Base-by-base conservation (phyloP, 2,888 invertebrate genomes). In the Chromoteleia sp. region DNA sequence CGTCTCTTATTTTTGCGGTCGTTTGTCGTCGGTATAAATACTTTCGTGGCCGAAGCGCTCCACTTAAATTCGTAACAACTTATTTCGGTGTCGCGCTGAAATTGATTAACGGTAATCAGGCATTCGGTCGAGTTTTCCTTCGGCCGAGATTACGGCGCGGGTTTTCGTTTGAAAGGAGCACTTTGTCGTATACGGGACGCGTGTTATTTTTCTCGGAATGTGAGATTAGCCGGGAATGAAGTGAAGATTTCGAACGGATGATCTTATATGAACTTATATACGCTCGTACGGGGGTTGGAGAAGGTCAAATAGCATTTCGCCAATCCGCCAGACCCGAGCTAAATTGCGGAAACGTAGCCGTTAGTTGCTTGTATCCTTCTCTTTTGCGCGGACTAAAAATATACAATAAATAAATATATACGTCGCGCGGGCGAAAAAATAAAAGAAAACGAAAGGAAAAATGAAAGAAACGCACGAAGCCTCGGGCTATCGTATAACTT, bases 211-310 rank as follows among this genome's bases (percentile, higher is more conserved):
- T 73, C 76, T 68, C 63, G 58, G 70, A 77, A 73, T 73, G 39
- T 8, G 70, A 81, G 81, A 82, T 74, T 77, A 77, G 36, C 33
- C 19, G 52, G 25, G 43, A 77, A 68, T 19, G 54, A 78, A 21
- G 71, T 19, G 82, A 79, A 75, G 82, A 82, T 82, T 82, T 70
- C 67, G 61, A 74, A 65, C 70, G 78, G 78, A 75, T 82, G 75
- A 78, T 82, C 82, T 75, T 75, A 78, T 75, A 82, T 78, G 78
- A 82, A 78, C 70, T 82, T 75, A 59, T 74, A 70, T 74, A 45
- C 41, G 63, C 33, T 65, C 21, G 21, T 36, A 33, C 29, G n/a
- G 39, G 65, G 45, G 67, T 78, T 63, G 67, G 59, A 48, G 61
- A 71, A 77, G 68, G 81, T 68, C 81, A 78, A 82, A 78, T 71